A percentile compares a stretch with the other conserved stretches of the same genome.
phyloP scores from a whole-genome alignment of 1,140 invertebrate genomes.

The Drepana arcuata region DNA sequence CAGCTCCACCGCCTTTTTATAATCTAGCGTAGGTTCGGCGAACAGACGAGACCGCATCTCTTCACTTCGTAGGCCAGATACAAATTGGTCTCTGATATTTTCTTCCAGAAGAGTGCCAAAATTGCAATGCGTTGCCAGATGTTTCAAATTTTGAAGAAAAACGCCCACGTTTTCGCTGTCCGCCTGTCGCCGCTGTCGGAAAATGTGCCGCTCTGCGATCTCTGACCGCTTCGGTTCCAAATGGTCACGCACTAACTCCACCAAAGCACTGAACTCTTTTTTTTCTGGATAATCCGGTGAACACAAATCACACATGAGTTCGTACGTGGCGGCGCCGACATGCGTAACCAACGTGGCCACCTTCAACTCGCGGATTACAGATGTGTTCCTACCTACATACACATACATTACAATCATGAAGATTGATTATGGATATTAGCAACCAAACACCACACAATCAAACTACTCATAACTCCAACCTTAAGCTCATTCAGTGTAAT shows the following conservation, averaged over 20 bases:
- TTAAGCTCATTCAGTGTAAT: too few relatives aligned
- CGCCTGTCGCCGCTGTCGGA: constrained; percentile 22
- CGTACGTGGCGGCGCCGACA: constrained; percentile 8
- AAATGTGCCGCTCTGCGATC: constrained; percentile 33
- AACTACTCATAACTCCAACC: too few relatives aligned
- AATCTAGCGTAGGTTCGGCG: constrained; percentile 4
- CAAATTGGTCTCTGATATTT: constrained; percentile 12
- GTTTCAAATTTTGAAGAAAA: constrained; percentile 20
- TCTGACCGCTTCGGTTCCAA: constrained; percentile 28
- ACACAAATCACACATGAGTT: constrained; percentile 24
- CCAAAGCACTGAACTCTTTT: constrained; percentile 17
- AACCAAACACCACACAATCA: too few relatives aligned
- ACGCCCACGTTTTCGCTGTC: constrained; percentile 3
- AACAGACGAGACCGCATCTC: constrained; percentile 6
- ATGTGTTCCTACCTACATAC: not conserved
- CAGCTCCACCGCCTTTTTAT: constrained; percentile 1
- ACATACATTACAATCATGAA: not conserved
- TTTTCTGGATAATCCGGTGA: constrained; percentile 13
- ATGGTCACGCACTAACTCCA: constrained; percentile 24
- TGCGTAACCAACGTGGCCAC: constrained; percentile 18
- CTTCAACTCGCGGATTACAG: constrained; percentile 7
- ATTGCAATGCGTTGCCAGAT: constrained; percentile 15
- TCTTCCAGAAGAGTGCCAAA: constrained; percentile 13
- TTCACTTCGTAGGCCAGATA: constrained; percentile 11
- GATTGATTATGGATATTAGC: too few relatives aligned